Percentiles rank a stretch among this genome's conserved stretches.
Evolutionary conservation across 1,140 invertebrate species (phyloP).

Genomic region (Drosophila bifasciata): DNA sequence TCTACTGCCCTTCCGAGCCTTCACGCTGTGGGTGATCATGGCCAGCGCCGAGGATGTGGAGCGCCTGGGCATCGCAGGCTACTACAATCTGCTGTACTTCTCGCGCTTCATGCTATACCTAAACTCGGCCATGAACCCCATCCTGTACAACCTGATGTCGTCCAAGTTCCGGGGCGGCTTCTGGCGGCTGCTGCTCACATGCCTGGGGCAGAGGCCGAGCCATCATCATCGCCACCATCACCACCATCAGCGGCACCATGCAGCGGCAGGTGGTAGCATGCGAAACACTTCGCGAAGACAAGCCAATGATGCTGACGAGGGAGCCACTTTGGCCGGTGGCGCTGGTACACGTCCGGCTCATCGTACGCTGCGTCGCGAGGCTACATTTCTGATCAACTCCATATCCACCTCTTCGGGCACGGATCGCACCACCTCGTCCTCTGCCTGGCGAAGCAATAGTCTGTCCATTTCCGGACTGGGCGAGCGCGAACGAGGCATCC

Average conservation of each 20-base stretch:
- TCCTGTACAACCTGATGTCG: conserved; percentile 95
- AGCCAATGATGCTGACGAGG: conserved; percentile 46
- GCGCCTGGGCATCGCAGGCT: conserved; percentile 90
- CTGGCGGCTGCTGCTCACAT: conserved; percentile 77
- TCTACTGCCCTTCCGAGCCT: conserved; percentile 92
- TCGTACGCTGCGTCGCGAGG: conserved; percentile 67
- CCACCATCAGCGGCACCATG: conserved; percentile 27
- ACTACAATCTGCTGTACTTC: conserved; percentile 94
- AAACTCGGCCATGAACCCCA: conserved; percentile 95
- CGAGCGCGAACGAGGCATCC: conserved; percentile 52
- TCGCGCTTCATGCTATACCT: conserved; percentile 94
- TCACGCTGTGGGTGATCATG: conserved; percentile 93
- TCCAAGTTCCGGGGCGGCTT: conserved; percentile 95
- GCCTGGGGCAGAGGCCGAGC: conserved; percentile 53
- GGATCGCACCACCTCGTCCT: conserved; percentile 68
- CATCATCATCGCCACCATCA: conserved; percentile 55
- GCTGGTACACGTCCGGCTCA: conserved; percentile 29
- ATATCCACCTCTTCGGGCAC: conserved; percentile 79
- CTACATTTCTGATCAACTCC: conserved; percentile 76
- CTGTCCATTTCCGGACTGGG: conserved; percentile 61
- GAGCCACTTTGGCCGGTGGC: conserved; percentile 11
- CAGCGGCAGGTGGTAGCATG: conserved; percentile 39
- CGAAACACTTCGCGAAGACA: conserved; percentile 34
- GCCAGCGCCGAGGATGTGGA: conserved; percentile 87
- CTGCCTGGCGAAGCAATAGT: conserved; percentile 70